phyloP scores from a whole-genome alignment of 2,888 invertebrate species.

The Dryobota labecula region DNA sequence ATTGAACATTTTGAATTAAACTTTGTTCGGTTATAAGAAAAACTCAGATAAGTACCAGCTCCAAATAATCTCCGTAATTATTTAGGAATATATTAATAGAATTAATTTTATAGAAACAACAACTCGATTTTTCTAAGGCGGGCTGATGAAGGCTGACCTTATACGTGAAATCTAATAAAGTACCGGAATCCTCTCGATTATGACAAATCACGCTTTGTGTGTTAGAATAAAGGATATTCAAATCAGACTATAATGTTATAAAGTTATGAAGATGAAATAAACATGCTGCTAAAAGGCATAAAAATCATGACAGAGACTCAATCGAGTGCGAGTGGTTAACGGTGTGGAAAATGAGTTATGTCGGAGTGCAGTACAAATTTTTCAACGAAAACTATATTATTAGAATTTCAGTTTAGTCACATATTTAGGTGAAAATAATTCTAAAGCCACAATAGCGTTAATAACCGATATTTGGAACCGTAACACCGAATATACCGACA shows the following conservation, averaged over 20 bases:
- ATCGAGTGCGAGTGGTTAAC: background rate
- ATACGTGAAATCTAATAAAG: background rate
- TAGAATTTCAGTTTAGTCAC: background rate
- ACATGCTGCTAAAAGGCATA: background rate
- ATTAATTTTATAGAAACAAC: slow-evolving; percentile 13
- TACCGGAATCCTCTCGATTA: slow-evolving; percentile 29
- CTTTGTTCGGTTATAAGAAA: background rate
- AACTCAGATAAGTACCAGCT: background rate
- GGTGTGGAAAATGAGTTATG: background rate
- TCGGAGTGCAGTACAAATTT: slow-evolving; percentile 1
- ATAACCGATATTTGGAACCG: background rate
- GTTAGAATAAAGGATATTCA: slow-evolving; percentile 14
- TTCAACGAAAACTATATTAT: background rate
- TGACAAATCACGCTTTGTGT: slow-evolving; percentile 18
- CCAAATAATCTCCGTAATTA: slow-evolving; percentile 20
- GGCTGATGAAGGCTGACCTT: slow-evolving; percentile 17
- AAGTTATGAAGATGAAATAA: background rate
- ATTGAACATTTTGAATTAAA: slow-evolving; percentile 24
- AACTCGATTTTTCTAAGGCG: background rate
- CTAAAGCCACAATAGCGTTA: background rate
- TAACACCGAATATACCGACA: background rate
- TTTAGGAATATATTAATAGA: slow-evolving; percentile 6
- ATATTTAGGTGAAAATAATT: background rate
- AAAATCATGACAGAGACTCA: background rate
- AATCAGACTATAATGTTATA: background rate